These are phyloP conservation scores for Luscinia luscinia DNA, from an alignment of 2,797 vertebrate species.

Conservation along the genomic window DNA sequence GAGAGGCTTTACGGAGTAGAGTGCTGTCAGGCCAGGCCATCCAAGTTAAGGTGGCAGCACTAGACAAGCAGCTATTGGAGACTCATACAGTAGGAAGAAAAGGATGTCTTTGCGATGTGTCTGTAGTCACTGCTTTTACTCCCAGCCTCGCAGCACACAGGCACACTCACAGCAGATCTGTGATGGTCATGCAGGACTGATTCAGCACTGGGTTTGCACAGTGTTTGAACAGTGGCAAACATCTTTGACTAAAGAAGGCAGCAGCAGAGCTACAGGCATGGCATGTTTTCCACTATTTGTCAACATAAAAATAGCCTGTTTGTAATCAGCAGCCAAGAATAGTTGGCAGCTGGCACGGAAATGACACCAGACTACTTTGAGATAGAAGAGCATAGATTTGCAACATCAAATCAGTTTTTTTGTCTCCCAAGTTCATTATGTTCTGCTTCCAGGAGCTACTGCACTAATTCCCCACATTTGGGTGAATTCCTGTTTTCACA, in stretches of 20 bases:
- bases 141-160: neutral
- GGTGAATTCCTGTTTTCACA: neutral
- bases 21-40: neutral
- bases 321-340: conserved; percentile 50
- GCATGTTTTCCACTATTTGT: conserved; percentile 50
- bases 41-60: neutral
- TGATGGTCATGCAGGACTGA: neutral
- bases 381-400: neutral
- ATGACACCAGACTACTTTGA: conserved; percentile 23
- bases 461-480: neutral
- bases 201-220: neutral
- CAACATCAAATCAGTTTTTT: neutral
- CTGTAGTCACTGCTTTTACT: neutral
- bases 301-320: conserved; percentile 63
- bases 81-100: neutral
- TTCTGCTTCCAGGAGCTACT: neutral
- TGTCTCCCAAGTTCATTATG: neutral
- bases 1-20: neutral
- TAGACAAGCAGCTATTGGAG: neutral
- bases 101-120: neutral
- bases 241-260: conserved; percentile 63
- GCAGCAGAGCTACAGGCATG: neutral
- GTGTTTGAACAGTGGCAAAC: neutral
- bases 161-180: neutral
- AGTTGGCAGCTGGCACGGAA: conserved; percentile 38